Percentiles rank a stretch among this genome's conserved stretches.
These are phyloP conservation scores for Drosophila lacertosa DNA, from an alignment of 1,140 invertebrate genomes.

Conservation along the genomic window DNA sequence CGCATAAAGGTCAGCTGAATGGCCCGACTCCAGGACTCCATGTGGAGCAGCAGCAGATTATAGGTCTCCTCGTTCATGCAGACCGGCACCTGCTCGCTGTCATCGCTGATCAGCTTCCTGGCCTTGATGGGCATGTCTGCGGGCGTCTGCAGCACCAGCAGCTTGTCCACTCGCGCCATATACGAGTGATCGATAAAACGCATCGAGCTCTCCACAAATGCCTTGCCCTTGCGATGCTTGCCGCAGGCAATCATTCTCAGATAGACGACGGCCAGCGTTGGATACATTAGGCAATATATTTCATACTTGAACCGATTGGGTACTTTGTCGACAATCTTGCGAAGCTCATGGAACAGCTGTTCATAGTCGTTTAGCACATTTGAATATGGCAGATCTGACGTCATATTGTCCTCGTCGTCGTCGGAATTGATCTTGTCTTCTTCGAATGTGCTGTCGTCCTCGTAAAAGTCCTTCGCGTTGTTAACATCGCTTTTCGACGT, in stretches of 20 bases:
- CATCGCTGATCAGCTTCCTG: constrained; percentile 26
- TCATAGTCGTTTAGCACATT: constrained; percentile 29
- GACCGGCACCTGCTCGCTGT: constrained; percentile 25
- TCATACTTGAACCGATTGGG: constrained; percentile 49
- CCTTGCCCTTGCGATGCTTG: constrained; percentile 4
- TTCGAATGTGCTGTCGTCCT: constrained; percentile 15
- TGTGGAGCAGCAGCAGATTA: background rate
- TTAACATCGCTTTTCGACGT: background rate
- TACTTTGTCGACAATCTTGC: background rate
- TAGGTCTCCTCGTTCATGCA: constrained; percentile 18
- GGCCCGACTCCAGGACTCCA: constrained; percentile 16
- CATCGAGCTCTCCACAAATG: constrained; percentile 14
- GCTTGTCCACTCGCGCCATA: constrained; percentile 30
- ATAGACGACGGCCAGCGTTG: constrained; percentile 37
- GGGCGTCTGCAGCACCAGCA: constrained; percentile 16
- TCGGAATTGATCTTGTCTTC: background rate
- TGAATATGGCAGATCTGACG: background rate
- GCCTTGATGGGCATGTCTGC: constrained; percentile 37
- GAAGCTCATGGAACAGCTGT: constrained; percentile 13
- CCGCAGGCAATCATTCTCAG: constrained; percentile 40
- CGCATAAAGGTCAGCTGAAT: constrained; percentile 20
- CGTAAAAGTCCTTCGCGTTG: constrained; percentile 20
- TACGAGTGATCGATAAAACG: constrained; percentile 41
- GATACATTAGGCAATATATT: constrained; percentile 40
- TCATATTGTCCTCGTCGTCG: background rate